These are phyloP conservation scores for Pseudonaja textilis DNA, from an alignment of 2,113 vertebrate genomes.

Conservation along the genomic window DNA sequence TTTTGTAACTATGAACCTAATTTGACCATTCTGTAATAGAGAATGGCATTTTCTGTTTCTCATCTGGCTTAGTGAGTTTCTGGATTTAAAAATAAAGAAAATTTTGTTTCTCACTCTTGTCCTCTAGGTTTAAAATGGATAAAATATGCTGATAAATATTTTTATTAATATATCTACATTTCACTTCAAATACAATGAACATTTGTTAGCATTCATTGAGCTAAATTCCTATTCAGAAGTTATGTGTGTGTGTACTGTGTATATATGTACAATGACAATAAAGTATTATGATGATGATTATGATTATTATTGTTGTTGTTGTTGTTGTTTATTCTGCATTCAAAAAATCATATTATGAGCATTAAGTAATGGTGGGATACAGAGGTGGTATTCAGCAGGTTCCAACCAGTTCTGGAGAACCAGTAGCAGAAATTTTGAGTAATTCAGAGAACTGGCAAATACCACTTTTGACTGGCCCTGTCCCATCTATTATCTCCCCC, in stretches of 20 bases:
- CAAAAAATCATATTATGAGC: not conserved
- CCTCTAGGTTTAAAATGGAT: not conserved
- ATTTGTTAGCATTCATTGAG: not conserved
- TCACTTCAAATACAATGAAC: not conserved
- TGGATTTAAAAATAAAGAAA: not conserved
- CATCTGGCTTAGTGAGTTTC: not conserved
- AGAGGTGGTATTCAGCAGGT: too few species aligned
- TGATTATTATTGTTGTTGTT: too few species aligned
- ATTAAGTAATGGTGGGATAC: not conserved
- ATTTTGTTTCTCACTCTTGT: not conserved
- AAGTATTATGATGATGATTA: too few species aligned
- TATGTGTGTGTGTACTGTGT: too few species aligned
- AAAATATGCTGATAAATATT: not conserved
- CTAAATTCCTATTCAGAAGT: not conserved
- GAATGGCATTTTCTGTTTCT: not conserved
- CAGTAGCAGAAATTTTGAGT: too few species aligned
- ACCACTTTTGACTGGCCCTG: too few species aligned
- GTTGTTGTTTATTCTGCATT: not conserved
- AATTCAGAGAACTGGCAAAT: too few species aligned
- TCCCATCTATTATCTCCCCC: too few species aligned
- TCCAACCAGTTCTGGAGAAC: too few species aligned
- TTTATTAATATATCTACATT: not conserved
- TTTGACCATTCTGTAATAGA: not conserved
- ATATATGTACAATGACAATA: too few species aligned
- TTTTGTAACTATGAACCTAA: not conserved